Conservation (phyloP, 2,888 invertebrate genomes). For the Eupsilia transversa region DNA sequence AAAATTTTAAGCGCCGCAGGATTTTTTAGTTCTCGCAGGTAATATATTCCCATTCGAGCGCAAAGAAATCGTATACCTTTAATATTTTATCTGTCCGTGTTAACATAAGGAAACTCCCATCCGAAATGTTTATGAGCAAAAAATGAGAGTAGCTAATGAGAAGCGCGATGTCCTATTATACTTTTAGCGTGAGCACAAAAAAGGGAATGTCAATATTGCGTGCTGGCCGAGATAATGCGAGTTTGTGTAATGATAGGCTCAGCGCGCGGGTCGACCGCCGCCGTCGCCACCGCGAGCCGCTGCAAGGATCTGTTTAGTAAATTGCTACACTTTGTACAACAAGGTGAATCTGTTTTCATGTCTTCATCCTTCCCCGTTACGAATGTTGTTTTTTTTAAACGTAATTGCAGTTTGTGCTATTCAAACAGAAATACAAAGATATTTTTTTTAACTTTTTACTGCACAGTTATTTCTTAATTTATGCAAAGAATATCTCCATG, state of each 20-base stretch:
- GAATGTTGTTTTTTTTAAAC: slow-evolving; percentile 30
- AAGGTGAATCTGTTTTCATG: slow-evolving; percentile 62
- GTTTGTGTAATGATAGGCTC: slow-evolving; percentile 71
- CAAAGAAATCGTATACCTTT: slow-evolving; percentile 68
- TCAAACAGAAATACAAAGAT: not conserved
- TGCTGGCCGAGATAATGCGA: slow-evolving; percentile 73
- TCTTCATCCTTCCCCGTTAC: slow-evolving; percentile 52
- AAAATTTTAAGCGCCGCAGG: slow-evolving; percentile 70
- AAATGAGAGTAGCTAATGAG: slow-evolving; percentile 75
- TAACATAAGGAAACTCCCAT: slow-evolving; percentile 70
- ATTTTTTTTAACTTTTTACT: not conserved
- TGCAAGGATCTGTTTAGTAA: slow-evolving; percentile 70
- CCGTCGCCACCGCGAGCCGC: slow-evolving; percentile 46
- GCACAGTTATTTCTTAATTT: slow-evolving; percentile 4
- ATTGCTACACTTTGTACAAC: slow-evolving; percentile 65
- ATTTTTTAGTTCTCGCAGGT: slow-evolving; percentile 53
- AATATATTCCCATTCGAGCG: slow-evolving; percentile 60
- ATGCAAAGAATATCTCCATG: slow-evolving; percentile 4
- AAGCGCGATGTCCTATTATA: slow-evolving; percentile 73
- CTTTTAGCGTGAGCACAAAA: slow-evolving; percentile 72
- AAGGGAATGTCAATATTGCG: slow-evolving; percentile 81
- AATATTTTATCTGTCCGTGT: slow-evolving; percentile 74
- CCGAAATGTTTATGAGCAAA: slow-evolving; percentile 72
- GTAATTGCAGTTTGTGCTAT: not conserved
- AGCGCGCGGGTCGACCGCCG: slow-evolving; percentile 45